Percentiles rank a stretch among this genome's conserved stretches.
These are phyloP conservation scores for Campylomormyrus tamandua DNA, from an alignment of 2,113 vertebrate species.

Conservation along the genomic window DNA sequence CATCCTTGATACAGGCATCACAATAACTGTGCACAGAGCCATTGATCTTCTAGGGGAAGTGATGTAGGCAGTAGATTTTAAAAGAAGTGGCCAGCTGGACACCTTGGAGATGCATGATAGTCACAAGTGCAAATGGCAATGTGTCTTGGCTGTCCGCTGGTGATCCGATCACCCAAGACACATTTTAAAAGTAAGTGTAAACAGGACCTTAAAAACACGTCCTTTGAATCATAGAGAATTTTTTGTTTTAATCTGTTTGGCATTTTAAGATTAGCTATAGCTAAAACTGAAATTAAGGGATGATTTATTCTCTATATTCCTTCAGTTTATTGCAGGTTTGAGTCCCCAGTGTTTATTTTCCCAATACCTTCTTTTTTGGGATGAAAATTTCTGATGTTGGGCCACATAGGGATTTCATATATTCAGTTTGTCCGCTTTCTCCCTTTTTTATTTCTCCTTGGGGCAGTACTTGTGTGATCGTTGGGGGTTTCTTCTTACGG, in stretches of 20 bases:
- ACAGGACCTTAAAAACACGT: not conserved
- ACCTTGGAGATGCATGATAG: too few species aligned
- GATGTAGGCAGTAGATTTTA: not conserved
- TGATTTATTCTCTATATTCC: not conserved
- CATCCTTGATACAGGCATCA: not conserved
- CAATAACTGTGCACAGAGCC: not conserved
- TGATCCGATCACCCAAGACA: not conserved
- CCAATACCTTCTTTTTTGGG: not conserved
- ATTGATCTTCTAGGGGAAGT: not conserved
- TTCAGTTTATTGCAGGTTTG: not conserved
- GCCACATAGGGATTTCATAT: not conserved
- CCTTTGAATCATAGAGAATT: not conserved
- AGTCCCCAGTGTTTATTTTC: not conserved
- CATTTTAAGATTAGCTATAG: not conserved
- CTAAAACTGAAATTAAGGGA: not conserved
- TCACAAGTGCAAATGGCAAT: not conserved
- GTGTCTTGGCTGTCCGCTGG: not conserved
- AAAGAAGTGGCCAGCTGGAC: too few species aligned
- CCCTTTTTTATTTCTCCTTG: not conserved
- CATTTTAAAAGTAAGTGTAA: not conserved
- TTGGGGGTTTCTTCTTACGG: too few species aligned
- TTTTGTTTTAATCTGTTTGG: not conserved
- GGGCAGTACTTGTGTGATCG: not conserved
- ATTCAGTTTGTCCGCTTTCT: not conserved
- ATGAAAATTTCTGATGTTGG: slow-evolving; percentile 7